Percentiles rank a stretch among this genome's conserved stretches.
Evolutionary conservation across 2,113 vertebrate species (phyloP).

Genomic region (Clinocottus analis): DNA sequence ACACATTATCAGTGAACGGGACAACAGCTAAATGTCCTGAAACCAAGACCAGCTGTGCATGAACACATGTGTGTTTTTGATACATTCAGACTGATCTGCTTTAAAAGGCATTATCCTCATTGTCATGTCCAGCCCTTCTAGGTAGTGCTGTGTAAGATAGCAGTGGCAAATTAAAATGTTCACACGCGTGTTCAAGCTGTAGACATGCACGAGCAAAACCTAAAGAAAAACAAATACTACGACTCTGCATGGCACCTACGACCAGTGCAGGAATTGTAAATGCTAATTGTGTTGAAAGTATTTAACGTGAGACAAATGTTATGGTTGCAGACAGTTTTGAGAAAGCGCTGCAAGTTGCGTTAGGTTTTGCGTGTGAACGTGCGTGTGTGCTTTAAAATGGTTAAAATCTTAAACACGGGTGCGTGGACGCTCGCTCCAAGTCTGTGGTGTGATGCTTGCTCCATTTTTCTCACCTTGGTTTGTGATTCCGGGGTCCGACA

Average conservation of each 20-base stretch:
- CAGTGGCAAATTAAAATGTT: too few species aligned
- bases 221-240: too few species aligned
- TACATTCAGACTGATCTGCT: background rate
- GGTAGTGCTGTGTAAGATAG: too few species aligned
- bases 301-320: too few species aligned
- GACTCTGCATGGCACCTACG: too few species aligned
- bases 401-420: background rate
- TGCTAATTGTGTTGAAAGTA: background rate
- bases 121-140: background rate
- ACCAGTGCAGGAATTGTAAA: too few species aligned
- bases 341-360: background rate
- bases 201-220: too few species aligned
- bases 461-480: conserved; percentile 81
- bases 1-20: background rate
- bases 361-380: background rate
- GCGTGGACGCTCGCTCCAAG: background rate
- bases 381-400: background rate
- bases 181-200: too few species aligned
- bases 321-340: background rate
- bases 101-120: background rate
- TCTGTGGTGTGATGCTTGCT: background rate
- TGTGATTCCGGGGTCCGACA: conserved; percentile 76
- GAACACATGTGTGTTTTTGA: background rate
- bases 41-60: background rate
- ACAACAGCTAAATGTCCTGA: background rate